Conservation (phyloP, 2,113 vertebrate genomes). For the Rattus rattus region DNA sequence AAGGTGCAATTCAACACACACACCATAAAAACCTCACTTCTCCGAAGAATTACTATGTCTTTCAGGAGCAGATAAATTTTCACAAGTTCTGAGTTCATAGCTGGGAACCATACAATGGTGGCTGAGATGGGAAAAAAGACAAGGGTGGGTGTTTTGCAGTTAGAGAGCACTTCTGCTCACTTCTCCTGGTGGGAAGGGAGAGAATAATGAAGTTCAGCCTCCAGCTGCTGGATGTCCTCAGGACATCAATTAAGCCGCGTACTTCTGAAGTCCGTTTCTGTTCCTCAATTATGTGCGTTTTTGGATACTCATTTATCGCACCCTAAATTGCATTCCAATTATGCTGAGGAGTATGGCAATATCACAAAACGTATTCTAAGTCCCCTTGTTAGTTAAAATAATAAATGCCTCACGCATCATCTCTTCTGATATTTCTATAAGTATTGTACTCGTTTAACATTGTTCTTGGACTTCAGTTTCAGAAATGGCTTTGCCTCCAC, state of each 20-base stretch:
- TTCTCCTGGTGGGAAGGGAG: slow-evolving; percentile 19
- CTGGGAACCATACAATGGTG: not conserved
- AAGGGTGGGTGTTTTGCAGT: slow-evolving; percentile 33
- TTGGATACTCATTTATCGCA: not conserved
- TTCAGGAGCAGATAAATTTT: slow-evolving; percentile 69
- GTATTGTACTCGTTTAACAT: slow-evolving; percentile 61
- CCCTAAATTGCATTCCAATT: slow-evolving; percentile 68
- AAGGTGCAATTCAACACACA: slow-evolving; percentile 20
- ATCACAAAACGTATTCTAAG: slow-evolving; percentile 40
- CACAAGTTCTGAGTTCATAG: slow-evolving; percentile 20
- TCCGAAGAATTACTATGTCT: slow-evolving; percentile 64
- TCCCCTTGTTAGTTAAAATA: slow-evolving; percentile 42
- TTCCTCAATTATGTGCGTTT: slow-evolving; percentile 56
- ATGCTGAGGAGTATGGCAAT: slow-evolving; percentile 21
- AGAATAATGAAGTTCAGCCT: slow-evolving; percentile 52
- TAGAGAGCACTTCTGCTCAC: not conserved
- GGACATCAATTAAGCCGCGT: slow-evolving; percentile 67
- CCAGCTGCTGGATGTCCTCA: slow-evolving; percentile 66
- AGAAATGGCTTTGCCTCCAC: slow-evolving; percentile 19
- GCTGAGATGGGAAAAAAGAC: slow-evolving; percentile 35
- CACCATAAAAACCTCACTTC: not conserved
- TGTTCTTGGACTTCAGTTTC: not conserved
- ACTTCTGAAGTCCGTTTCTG: slow-evolving; percentile 76
- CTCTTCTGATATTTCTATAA: slow-evolving; percentile 59
- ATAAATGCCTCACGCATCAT: slow-evolving; percentile 9